Conservation (phyloP, 1,140 invertebrate genomes). For the Ptiloglossa arizonensis region DNA sequence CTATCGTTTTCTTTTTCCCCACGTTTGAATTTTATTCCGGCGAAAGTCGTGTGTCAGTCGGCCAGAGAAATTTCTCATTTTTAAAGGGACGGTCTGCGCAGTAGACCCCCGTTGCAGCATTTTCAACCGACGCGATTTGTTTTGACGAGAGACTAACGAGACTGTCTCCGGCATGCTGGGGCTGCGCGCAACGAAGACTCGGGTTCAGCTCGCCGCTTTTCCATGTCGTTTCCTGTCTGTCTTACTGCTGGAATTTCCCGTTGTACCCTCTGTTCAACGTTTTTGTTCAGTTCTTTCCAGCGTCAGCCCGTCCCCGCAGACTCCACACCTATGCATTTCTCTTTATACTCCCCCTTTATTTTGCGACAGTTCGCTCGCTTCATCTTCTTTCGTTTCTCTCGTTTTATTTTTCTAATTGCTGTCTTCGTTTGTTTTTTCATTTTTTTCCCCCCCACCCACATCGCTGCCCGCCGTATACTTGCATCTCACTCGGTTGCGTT, state of each 20-base stretch:
- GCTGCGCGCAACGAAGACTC: slow-evolving; percentile 29
- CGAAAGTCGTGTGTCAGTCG: not conserved
- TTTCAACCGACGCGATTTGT: slow-evolving; percentile 62
- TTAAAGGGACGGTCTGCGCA: not conserved
- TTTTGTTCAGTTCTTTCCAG: not conserved
- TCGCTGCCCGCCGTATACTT: not conserved
- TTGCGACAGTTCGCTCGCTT: not conserved
- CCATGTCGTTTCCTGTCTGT: slow-evolving; percentile 46
- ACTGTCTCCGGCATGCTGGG: slow-evolving; percentile 58
- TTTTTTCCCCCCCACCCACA: not conserved
- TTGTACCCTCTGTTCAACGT: not conserved
- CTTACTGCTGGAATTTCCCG: not conserved
- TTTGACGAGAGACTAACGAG: slow-evolving; percentile 67
- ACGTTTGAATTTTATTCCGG: not conserved
- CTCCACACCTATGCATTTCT: too few relatives aligned
- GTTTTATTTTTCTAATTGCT: not conserved
- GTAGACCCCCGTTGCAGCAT: slow-evolving; percentile 5
- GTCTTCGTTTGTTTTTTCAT: not conserved
- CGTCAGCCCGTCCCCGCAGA: not conserved
- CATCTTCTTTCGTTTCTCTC: not conserved
- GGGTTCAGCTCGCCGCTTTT: slow-evolving; percentile 41
- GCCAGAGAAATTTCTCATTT: not conserved
- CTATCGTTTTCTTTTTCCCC: not conserved
- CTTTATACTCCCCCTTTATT: not conserved
- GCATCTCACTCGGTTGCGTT: not conserved